Conservation (phyloP, 2,113 vertebrate genomes). For the Corydoras sp. region DNA sequence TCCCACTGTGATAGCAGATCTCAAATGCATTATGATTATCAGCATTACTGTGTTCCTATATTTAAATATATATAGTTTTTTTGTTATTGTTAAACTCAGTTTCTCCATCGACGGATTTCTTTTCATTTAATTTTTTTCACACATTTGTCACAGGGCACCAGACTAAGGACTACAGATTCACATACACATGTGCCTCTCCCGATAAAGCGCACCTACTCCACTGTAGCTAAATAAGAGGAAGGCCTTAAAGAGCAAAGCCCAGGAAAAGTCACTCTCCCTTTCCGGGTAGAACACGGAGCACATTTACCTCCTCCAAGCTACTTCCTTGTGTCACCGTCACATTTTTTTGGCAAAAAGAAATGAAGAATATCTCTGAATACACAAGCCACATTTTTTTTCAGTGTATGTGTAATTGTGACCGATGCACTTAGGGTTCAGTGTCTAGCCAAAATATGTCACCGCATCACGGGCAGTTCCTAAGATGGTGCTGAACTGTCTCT, state of each 20-base stretch:
- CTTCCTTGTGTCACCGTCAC: conserved; percentile 48
- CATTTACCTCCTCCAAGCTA: conserved; percentile 49
- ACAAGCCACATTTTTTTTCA: conserved; percentile 40
- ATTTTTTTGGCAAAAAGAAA: conserved; percentile 61
- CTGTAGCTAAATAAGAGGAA: conserved; percentile 65
- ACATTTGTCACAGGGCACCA: conserved; percentile 85
- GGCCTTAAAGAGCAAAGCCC: conserved; percentile 58
- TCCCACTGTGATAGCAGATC: conserved; percentile 62
- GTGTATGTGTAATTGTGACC: conserved; percentile 35
- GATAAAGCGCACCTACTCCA: conserved; percentile 79
- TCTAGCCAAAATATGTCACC: conserved; percentile 36
- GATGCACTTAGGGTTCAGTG: conserved; percentile 32
- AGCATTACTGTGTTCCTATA: conserved; percentile 66
- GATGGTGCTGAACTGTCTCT: background rate
- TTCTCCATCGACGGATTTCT: conserved; percentile 46
- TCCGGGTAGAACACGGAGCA: conserved; percentile 18
- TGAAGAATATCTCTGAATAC: conserved; percentile 56
- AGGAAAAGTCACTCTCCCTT: conserved; percentile 22
- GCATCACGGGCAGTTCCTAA: conserved; percentile 12
- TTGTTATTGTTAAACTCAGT: conserved; percentile 60
- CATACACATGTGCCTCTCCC: conserved; percentile 82
- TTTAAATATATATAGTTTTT: conserved; percentile 43
- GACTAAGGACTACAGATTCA: conserved; percentile 97
- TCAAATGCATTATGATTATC: conserved; percentile 60
- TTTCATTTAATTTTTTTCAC: conserved; percentile 55